These are phyloP conservation scores for Oryzias melastigma DNA, from an alignment of 2,113 vertebrate genomes.

Conservation along the genomic window DNA sequence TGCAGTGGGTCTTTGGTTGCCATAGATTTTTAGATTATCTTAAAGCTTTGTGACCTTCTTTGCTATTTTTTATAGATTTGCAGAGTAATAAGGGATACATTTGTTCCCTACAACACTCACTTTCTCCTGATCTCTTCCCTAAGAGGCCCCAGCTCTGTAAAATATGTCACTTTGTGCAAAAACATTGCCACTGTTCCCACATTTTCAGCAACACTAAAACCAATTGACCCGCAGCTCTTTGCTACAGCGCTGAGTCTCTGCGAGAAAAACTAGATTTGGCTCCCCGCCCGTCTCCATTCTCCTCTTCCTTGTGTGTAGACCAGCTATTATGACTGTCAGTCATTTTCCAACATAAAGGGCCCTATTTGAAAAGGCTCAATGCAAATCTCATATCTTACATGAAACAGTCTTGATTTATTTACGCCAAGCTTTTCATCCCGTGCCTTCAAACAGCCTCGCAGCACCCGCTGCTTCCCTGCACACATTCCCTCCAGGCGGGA, in stretches of 20 bases:
- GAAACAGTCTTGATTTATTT: slow-evolving; percentile 81
- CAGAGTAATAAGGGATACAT: too few relatives aligned
- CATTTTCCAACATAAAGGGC: slow-evolving; percentile 74
- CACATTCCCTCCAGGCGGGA: slow-evolving; percentile 49
- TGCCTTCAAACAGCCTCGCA: slow-evolving; percentile 60
- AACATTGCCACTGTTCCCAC: slow-evolving; percentile 75
- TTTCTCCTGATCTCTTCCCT: not conserved
- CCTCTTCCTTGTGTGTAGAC: slow-evolving; percentile 70
- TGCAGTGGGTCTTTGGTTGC: too few relatives aligned
- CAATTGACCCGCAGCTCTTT: slow-evolving; percentile 72
- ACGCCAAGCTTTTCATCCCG: slow-evolving; percentile 58
- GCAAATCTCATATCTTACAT: slow-evolving; percentile 81
- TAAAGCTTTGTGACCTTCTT: too few relatives aligned
- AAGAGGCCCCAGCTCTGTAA: slow-evolving; percentile 46
- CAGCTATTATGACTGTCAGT: slow-evolving; percentile 83
- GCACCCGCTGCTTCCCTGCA: not conserved
- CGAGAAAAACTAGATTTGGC: slow-evolving; percentile 66
- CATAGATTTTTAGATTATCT: too few relatives aligned
- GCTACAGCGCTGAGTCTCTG: slow-evolving; percentile 72
- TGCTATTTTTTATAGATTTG: too few relatives aligned
- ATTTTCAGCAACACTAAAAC: slow-evolving; percentile 84
- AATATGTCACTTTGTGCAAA: slow-evolving; percentile 53
- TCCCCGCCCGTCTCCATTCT: slow-evolving; percentile 78
- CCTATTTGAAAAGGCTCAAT: slow-evolving; percentile 81
- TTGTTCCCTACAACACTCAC: too few relatives aligned